Evolutionary conservation across 2,797 vertebrate genomes (phyloP), one percentile per base, ranked within the genome.

Genomic region (Lepus oiostolus): DNA sequence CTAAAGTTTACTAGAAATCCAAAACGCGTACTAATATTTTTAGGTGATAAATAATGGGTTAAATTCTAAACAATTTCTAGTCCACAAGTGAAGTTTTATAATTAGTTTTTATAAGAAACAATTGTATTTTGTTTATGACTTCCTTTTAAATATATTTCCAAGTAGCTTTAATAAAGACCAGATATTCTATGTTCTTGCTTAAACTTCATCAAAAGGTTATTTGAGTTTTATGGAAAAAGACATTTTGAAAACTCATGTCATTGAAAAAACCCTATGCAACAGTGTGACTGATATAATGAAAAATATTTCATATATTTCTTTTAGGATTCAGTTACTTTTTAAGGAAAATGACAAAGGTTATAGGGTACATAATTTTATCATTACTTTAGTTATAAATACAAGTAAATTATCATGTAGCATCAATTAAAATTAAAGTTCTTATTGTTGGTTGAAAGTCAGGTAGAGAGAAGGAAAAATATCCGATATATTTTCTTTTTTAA

Each of bases 261-360:
- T 75, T 76, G n/a, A 92, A 95, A 58, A 85, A 68, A 62, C 81
- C 17, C 24, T 28, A 28, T 38, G n/a, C 74, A 90, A 94, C 6
- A 82, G 28, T 71, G 70, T 68, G n/a, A 80, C 2, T 65, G 28
- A 50, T n/a, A 63, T 26, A 10, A 86, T 32, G 80, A 76, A 80
- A 85, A n/a, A 13, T 77, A 75, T 38, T 72, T 84, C 38, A 92
- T 16, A 17, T 71, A 52, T 86, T 84, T 89, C 71, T 87, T 68
- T 85, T 3, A 74, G 5, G 52, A 76, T 8, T 50, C 28, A 47
- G 42, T 35, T 80, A 77, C 17, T 92, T 95, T 74, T 85, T 42
- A 75, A 19, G 30, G n/a, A 81, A 92, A 95, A 91, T 84, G 21
- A 88, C 14, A 91, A 93, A 86, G 13, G 70, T 30, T 70, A 83